These are phyloP conservation scores for Diplosoma virens DNA, from an alignment of 23 tunicate genomes.

Conservation along the genomic window DNA sequence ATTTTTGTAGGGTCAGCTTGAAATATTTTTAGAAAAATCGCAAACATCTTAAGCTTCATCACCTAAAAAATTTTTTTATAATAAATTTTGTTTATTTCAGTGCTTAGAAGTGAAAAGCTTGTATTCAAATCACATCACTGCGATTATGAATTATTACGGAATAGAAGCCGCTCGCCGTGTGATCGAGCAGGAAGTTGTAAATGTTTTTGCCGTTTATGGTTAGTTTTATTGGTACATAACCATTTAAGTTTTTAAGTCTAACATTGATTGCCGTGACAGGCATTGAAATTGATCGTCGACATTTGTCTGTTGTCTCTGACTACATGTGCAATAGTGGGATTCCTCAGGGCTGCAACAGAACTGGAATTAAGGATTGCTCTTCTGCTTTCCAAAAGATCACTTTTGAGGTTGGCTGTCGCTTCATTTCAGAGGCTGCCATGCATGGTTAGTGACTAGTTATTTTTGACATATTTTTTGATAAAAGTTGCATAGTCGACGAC, in stretches of 20 bases:
- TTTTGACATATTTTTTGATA: too few species aligned
- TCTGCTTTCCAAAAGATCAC: slow-evolving; percentile 96
- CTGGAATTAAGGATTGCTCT: slow-evolving; percentile 61
- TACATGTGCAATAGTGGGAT: slow-evolving; percentile 83
- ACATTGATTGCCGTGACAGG: slow-evolving; percentile 46
- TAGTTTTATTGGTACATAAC: too few species aligned
- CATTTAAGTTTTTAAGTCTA: too few species aligned
- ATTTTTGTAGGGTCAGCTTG: not conserved
- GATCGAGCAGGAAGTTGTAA: slow-evolving; percentile 75
- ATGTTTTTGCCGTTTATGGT: slow-evolving; percentile 95
- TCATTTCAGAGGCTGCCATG: slow-evolving; percentile 73
- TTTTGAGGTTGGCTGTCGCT: slow-evolving; percentile 75
- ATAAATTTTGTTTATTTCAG: slow-evolving; percentile 24
- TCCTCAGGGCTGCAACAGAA: slow-evolving; percentile 75
- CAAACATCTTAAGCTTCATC: too few species aligned
- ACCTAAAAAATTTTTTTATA: not conserved
- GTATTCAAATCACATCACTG: slow-evolving; percentile 77
- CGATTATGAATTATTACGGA: slow-evolving; percentile 72
- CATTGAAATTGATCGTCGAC: slow-evolving; percentile 85
- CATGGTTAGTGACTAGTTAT: slow-evolving; percentile 39
- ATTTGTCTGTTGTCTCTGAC: slow-evolving; percentile 75
- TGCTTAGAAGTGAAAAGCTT: slow-evolving; percentile 56
- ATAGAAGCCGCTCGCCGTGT: slow-evolving; percentile 91
- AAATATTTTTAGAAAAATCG: too few species aligned
- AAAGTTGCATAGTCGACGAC: too few species aligned